Evolutionary conservation across 2,888 invertebrate genomes (phyloP), one percentile per base, ranked within the genome.

Genomic region (Hipparchia semele): DNA sequence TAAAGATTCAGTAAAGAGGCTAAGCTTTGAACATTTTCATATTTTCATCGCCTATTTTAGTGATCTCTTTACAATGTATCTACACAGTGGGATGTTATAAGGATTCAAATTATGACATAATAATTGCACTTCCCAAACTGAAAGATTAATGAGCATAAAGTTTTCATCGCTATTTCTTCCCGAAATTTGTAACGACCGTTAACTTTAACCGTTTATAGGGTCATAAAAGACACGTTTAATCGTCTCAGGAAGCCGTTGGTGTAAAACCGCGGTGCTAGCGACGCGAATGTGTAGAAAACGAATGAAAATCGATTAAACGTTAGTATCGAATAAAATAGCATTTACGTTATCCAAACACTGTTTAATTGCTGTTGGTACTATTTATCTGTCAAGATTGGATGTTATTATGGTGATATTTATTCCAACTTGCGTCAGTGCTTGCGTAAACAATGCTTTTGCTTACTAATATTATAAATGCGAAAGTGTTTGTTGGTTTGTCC

Each of bases 211-310:
- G 59, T 68, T 68, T 59, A 68, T 51, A 49, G 33, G 33, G 59
- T 33, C 51, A 33, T 68, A 59, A 68, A 68, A 58, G 68, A 58
- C 58, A 51, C 49, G 68, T 59, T 68, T 68, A 68, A 68, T 60
- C 68, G 56, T 13, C 59, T 49, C 49, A n/a, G 59, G 68, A 68
- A 68, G 59, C 49, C 49, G 33, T 68, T 49, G 49, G 12, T 5
- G 59, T 59, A 10, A 49, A 53, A 2, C 39, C 39, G 39, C 39
- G 39, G 39, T 39, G 39, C 39, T 39, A 39, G 39, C 39, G 39
- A 66, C 10, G 66, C 39, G 59, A 68, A 9, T 45, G 46, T 56
- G 33, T 56, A 45, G 56, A 67, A 56, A 45, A 39, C 56, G 45
- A 67, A 56, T 13, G 45, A 66, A 64, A 46, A 62, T 46, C 45